Percentiles rank a stretch among this genome's conserved stretches.
Conservation (phyloP, 2,113 vertebrate genomes). For the Barbus barbus region DNA sequence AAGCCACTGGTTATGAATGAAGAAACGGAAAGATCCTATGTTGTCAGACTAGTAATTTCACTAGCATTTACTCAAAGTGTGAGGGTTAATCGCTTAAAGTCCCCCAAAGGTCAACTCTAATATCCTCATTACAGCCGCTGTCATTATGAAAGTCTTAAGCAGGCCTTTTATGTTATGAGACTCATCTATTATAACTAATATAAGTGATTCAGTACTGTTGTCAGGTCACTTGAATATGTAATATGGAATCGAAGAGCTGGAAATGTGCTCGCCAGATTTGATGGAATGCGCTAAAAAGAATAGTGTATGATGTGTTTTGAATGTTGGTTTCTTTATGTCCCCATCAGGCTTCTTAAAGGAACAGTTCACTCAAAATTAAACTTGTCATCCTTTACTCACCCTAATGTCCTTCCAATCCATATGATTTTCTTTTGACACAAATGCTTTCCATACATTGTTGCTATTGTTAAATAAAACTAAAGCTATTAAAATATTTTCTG, state of each 20-base stretch:
- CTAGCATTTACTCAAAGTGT: slow-evolving; percentile 14
- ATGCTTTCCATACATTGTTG: not conserved
- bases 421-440: not conserved
- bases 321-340: not conserved
- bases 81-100: slow-evolving; percentile 17
- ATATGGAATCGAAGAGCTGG: not conserved
- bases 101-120: slow-evolving; percentile 31
- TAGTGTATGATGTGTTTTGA: not conserved
- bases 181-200: slow-evolving; percentile 18
- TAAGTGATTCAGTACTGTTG: slow-evolving; percentile 11
- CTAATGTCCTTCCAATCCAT: too few relatives aligned
- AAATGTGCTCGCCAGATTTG: not conserved
- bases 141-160: slow-evolving; percentile 24
- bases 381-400: too few relatives aligned
- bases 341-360: not conserved
- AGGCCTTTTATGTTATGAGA: slow-evolving; percentile 2
- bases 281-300: not conserved
- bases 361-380: not conserved
- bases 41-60: not conserved
- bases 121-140: slow-evolving; percentile 7
- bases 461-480: not conserved
- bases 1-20: slow-evolving; percentile 56
- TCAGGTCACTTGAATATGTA: slow-evolving; percentile 4
- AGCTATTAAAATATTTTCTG: too few relatives aligned
- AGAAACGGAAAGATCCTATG: not conserved